Percentiles rank a stretch among this genome's conserved stretches.
Evolutionary conservation across 2,888 invertebrate genomes (phyloP).

Genomic region (Synanthedon andrenaeformis): DNA sequence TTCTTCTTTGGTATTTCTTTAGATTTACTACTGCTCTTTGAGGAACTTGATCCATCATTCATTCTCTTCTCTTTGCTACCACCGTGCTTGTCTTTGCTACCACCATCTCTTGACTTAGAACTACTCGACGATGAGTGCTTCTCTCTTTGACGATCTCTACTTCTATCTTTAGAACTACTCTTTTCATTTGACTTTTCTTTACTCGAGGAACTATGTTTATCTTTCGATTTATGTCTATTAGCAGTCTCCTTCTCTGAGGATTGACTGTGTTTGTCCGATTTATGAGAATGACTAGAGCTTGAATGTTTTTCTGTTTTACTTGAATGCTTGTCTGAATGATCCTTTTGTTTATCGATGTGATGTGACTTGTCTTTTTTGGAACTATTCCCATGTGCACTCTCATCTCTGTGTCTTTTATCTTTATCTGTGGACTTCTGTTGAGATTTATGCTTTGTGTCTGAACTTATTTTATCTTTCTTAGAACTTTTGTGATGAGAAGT

Average conservation of each 20-base stretch:
- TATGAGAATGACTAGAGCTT: conserved; percentile 18
- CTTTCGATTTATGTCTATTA: conserved; percentile 37
- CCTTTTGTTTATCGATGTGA: conserved; percentile 5
- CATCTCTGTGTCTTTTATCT: conserved; percentile 25
- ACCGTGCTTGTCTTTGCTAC: conserved; percentile 28
- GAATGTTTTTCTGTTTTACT: conserved; percentile 14
- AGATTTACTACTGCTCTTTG: conserved; percentile 37
- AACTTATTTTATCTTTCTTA: conserved; percentile 26
- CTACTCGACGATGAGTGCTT: conserved; percentile 40
- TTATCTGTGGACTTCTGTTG: conserved; percentile 26
- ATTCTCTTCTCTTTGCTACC: conserved; percentile 32
- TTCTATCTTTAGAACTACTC: conserved; percentile 48
- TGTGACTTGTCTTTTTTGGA: conserved; percentile 9
- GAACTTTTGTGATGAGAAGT: conserved; percentile 15
- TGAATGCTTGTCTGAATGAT: conserved; percentile 10
- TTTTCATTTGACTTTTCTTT: conserved; percentile 48
- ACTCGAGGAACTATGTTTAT: conserved; percentile 45
- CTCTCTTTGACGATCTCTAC: conserved; percentile 36
- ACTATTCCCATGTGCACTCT: conserved; percentile 16
- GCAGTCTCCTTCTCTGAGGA: conserved; percentile 32
- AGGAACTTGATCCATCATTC: conserved; percentile 44
- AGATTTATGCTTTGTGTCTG: conserved; percentile 33
- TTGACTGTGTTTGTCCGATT: conserved; percentile 27
- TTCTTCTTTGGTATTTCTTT: conserved; percentile 62
- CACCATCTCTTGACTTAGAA: conserved; percentile 27